Conservation (phyloP, 1,140 invertebrate species). For the Mizuhopecten yessoensis region DNA sequence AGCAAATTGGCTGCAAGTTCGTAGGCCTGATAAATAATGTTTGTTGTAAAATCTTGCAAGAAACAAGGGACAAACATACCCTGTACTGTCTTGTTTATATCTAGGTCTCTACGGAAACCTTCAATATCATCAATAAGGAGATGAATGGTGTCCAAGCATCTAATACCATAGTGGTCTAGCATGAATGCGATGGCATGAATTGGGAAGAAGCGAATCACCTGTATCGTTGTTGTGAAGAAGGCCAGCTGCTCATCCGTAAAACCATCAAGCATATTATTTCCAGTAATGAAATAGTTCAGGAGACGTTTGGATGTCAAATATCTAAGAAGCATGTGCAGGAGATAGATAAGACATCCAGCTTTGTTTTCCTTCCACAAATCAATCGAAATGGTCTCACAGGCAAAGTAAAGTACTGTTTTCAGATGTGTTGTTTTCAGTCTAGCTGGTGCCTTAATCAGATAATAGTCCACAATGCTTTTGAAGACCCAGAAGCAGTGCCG, state of each 20-base stretch:
- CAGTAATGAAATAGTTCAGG: not conserved
- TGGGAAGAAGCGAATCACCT: not conserved
- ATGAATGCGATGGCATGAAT: not conserved
- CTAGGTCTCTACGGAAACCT: not conserved
- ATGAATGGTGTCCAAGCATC: not conserved
- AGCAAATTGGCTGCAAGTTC: not conserved
- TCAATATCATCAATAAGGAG: not conserved
- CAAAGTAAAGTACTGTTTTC: not conserved
- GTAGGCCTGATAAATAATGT: not conserved
- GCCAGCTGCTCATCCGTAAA: not conserved
- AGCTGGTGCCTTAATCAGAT: not conserved
- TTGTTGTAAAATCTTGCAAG: not conserved
- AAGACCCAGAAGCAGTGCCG: conserved; percentile 14
- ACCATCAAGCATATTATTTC: not conserved
- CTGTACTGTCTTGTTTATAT: not conserved
- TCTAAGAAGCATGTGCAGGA: not conserved
- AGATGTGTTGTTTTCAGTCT: not conserved
- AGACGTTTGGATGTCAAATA: not conserved
- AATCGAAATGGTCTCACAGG: not conserved
- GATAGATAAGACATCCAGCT: not conserved
- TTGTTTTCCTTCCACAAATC: not conserved
- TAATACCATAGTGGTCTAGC: not conserved
- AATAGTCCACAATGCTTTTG: not conserved
- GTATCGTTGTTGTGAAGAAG: not conserved
- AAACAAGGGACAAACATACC: not conserved